Percentiles rank a stretch among this genome's conserved stretches.
Conservation (phyloP, 92 coral and sea anemone genomes). For the Pocillopora grandis region DNA sequence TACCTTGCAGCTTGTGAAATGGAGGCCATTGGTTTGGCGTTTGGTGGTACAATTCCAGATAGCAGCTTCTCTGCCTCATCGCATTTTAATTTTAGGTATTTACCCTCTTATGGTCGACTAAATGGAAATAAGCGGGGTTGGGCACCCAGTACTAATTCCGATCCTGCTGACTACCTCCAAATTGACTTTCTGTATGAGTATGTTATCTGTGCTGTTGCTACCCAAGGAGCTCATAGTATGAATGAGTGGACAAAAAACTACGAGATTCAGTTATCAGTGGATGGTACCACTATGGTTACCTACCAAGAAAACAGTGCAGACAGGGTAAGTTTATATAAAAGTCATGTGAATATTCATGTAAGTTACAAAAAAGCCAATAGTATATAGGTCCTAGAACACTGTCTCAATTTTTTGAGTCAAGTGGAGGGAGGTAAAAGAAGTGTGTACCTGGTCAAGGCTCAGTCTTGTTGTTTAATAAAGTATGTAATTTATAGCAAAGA, state of each 20-base stretch:
- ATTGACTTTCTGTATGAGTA: not conserved
- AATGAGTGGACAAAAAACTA: slow-evolving; percentile 2
- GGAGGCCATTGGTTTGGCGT: slow-evolving; percentile 5
- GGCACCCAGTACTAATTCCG: not conserved
- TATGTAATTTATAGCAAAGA: no score
- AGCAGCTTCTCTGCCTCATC: not conserved
- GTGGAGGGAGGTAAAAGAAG: no score
- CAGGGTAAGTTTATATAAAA: not conserved
- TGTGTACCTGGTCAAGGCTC: no score
- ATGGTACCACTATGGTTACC: not conserved
- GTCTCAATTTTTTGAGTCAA: no score
- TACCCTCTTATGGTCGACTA: not conserved
- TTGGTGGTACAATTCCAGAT: not conserved
- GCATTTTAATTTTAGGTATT: not conserved
- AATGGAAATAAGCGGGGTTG: not conserved
- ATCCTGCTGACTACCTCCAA: not conserved
- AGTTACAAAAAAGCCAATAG: no score
- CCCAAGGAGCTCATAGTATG: not conserved
- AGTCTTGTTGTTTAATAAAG: no score
- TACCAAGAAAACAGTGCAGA: not conserved
- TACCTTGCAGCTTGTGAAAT: not conserved
- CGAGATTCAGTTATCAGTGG: not conserved
- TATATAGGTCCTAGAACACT: no score
- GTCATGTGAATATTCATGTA: no score
- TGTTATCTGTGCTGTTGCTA: slow-evolving; percentile 8